Percentiles rank a stretch among this genome's conserved stretches.
Evolutionary conservation across 2,888 invertebrate genomes (phyloP).

Genomic region (Thalpophila matura): DNA sequence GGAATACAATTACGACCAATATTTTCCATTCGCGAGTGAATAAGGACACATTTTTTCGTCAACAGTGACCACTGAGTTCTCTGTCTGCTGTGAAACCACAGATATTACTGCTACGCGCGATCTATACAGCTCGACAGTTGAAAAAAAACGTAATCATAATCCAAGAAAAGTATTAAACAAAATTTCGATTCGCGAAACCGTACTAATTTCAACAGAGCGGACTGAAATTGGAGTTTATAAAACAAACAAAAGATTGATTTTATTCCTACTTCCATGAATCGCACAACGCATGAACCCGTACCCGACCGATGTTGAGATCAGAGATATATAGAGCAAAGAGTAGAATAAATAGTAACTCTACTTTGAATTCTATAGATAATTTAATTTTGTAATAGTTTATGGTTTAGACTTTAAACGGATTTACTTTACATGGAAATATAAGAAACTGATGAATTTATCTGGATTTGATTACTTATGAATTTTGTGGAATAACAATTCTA

Average conservation of each 20-base stretch:
- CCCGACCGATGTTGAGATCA: slow-evolving; percentile 28
- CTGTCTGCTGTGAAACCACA: slow-evolving; percentile 64
- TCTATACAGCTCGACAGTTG: slow-evolving; percentile 25
- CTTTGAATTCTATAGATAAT: slow-evolving; percentile 21
- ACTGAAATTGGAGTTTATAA: slow-evolving; percentile 48
- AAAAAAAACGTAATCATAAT: slow-evolving; percentile 16
- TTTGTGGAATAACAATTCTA: no score
- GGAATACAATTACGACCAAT: slow-evolving; percentile 51
- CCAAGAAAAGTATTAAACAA: slow-evolving; percentile 8
- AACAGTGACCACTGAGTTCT: slow-evolving; percentile 68
- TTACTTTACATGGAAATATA: not conserved
- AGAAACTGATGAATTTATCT: no score
- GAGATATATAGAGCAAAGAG: no score
- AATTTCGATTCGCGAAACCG: slow-evolving; percentile 34
- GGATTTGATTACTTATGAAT: no score
- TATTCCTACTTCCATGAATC: slow-evolving; percentile 60
- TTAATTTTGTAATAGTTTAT: slow-evolving; percentile 33
- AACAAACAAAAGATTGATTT: slow-evolving; percentile 68
- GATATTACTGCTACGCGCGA: slow-evolving; percentile 68
- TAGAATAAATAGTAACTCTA: slow-evolving; percentile 13
- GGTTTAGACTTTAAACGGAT: slow-evolving; percentile 15
- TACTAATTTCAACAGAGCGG: slow-evolving; percentile 39
- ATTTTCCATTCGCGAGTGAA: slow-evolving; percentile 63
- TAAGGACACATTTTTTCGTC: slow-evolving; percentile 70
- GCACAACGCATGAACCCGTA: slow-evolving; percentile 55